phyloP scores from a whole-genome alignment of 2,888 invertebrate species.

The Cryptus viduatorius region DNA sequence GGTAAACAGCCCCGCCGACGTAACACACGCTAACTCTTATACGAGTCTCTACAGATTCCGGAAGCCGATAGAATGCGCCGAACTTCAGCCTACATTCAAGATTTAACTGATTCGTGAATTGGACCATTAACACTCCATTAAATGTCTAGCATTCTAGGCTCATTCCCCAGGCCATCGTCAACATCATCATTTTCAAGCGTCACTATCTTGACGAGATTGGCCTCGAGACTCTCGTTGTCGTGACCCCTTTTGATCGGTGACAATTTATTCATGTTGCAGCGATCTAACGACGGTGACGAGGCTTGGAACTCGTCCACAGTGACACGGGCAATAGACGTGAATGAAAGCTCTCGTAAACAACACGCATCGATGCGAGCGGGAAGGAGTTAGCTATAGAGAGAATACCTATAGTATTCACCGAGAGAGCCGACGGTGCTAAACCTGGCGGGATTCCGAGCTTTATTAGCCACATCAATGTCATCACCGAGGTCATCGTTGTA shows the following conservation, averaged over 20 bases:
- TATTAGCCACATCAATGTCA: constrained; percentile 61
- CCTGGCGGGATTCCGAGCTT: constrained; percentile 48
- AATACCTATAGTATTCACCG: constrained; percentile 18
- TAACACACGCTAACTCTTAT: constrained; percentile 35
- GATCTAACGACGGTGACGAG: constrained; percentile 20
- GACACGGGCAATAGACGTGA: not conserved
- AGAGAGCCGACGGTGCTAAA: constrained; percentile 36
- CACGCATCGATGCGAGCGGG: not conserved
- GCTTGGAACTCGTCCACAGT: not conserved
- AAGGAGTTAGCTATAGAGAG: not conserved
- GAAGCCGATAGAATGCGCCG: constrained; percentile 28
- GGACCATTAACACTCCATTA: constrained; percentile 43
- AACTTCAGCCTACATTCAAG: constrained; percentile 24
- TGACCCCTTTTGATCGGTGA: constrained; percentile 17
- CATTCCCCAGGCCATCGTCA: constrained; percentile 30
- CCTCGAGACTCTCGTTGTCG: constrained; percentile 26
- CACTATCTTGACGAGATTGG: constrained; percentile 15
- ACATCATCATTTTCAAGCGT: not conserved
- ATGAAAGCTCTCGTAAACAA: constrained; percentile 29
- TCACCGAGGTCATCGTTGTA: constrained; percentile 66
- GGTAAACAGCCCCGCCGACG: constrained; percentile 31
- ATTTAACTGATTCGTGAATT: constrained; percentile 30
- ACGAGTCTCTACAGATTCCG: constrained; percentile 41
- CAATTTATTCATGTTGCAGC: constrained; percentile 57
- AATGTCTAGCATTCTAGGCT: constrained; percentile 4